Percentiles rank a stretch among this genome's conserved stretches.
These are phyloP conservation scores for Therioaphis trifolii DNA, from an alignment of 2,888 invertebrate species.

Conservation along the genomic window DNA sequence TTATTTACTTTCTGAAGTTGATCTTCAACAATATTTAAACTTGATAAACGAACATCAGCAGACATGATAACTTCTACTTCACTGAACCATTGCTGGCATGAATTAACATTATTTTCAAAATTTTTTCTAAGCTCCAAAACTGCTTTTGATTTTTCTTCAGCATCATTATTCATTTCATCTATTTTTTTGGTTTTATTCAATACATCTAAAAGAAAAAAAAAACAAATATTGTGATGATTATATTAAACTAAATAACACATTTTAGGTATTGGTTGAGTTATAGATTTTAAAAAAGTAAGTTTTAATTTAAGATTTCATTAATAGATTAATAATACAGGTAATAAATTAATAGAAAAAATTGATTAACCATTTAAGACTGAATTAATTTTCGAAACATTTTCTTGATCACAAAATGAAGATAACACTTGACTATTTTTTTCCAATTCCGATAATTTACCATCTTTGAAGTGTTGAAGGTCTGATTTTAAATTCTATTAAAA, in stretches of 20 bases:
- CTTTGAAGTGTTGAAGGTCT: slow-evolving; percentile 82
- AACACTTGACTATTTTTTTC: slow-evolving; percentile 81
- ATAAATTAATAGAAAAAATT: slow-evolving; percentile 31
- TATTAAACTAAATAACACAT: no score
- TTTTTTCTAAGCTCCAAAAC: slow-evolving; percentile 81
- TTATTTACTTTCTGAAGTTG: slow-evolving; percentile 78
- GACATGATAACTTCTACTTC: slow-evolving; percentile 89
- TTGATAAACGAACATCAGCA: slow-evolving; percentile 82
- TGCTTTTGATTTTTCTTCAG: slow-evolving; percentile 78
- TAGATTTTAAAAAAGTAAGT: no score
- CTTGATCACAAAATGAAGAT: slow-evolving; percentile 84
- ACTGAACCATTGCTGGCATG: slow-evolving; percentile 88
- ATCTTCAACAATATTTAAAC: slow-evolving; percentile 85
- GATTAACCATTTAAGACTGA: slow-evolving; percentile 66
- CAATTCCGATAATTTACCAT: slow-evolving; percentile 79
- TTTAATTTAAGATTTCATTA: no score
- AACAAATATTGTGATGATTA: no score
- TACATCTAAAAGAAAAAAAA: slow-evolving; percentile 63
- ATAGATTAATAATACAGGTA: not conserved
- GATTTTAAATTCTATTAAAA: slow-evolving; percentile 74
- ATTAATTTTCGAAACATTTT: slow-evolving; percentile 68
- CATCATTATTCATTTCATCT: slow-evolving; percentile 71
- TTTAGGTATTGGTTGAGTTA: no score
- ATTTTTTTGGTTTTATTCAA: slow-evolving; percentile 64
- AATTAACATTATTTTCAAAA: slow-evolving; percentile 84